These are phyloP conservation scores for Nephotettix cincticeps DNA, from an alignment of 1,140 invertebrate genomes.

Conservation along the genomic window DNA sequence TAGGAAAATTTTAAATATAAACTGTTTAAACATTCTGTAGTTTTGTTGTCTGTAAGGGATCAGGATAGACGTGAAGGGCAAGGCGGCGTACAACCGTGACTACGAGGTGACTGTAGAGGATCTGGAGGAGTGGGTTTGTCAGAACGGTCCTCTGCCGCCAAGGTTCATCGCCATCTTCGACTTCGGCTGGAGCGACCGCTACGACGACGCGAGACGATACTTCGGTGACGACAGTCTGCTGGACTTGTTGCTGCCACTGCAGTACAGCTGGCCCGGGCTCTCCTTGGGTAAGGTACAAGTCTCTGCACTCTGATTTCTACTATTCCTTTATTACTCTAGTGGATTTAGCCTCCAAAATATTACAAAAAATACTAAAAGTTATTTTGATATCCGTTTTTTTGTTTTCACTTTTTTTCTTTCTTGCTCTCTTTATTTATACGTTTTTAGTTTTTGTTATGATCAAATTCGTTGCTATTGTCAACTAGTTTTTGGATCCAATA, in stretches of 20 bases:
- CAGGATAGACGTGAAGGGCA: not conserved
- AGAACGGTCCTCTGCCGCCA: not conserved
- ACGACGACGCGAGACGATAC: not conserved
- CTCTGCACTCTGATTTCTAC: not conserved
- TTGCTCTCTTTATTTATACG: too few species aligned
- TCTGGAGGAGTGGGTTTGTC: not conserved
- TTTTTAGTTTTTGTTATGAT: too few species aligned
- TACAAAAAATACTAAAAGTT: too few species aligned
- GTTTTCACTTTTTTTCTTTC: too few species aligned
- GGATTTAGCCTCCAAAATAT: too few species aligned
- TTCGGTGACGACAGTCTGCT: not conserved
- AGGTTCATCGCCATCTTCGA: not conserved
- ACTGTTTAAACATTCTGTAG: too few species aligned
- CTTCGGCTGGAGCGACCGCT: conserved; percentile 5
- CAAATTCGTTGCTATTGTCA: too few species aligned
- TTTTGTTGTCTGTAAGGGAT: too few species aligned
- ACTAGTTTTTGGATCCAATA: too few species aligned
- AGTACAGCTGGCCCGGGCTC: conserved; percentile 1
- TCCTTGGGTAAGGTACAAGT: conserved; percentile 2
- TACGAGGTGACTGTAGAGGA: not conserved
- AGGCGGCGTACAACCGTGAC: not conserved
- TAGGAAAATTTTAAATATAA: too few species aligned
- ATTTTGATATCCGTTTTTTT: too few species aligned
- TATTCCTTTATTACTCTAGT: too few species aligned
- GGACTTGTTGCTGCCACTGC: not conserved